These are phyloP conservation scores for Copidosoma floridanum DNA, from an alignment of 1,140 invertebrate species.

Conservation along the genomic window DNA sequence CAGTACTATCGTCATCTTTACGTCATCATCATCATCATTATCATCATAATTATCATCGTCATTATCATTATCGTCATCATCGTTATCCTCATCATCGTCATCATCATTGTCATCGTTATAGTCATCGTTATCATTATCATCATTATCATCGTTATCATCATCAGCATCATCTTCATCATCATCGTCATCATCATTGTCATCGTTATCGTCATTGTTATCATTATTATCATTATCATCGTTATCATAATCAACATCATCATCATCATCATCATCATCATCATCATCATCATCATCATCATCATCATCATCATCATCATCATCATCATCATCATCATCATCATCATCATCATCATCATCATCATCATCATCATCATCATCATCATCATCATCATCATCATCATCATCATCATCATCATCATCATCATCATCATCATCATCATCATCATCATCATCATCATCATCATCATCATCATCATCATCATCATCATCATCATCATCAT, in stretches of 20 bases:
- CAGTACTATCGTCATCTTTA: too few relatives aligned
- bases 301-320: neutral
- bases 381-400: neutral
- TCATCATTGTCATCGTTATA: neutral
- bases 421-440: neutral
- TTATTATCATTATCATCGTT: neutral
- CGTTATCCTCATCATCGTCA: neutral
- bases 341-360: neutral
- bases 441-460: neutral
- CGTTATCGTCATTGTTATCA: neutral
- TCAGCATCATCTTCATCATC: too few relatives aligned
- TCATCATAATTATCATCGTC: neutral
- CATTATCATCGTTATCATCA: too few relatives aligned
- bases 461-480: neutral
- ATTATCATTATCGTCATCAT: neutral
- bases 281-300: neutral
- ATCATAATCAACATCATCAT: neutral
- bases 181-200: neutral
- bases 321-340: neutral
- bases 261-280: neutral
- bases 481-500: neutral
- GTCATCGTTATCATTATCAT: neutral
- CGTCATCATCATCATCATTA: neutral
- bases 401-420: neutral
- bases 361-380: neutral